Base-by-base conservation (phyloP, 1,140 invertebrate species). In the Dryas iulia region DNA sequence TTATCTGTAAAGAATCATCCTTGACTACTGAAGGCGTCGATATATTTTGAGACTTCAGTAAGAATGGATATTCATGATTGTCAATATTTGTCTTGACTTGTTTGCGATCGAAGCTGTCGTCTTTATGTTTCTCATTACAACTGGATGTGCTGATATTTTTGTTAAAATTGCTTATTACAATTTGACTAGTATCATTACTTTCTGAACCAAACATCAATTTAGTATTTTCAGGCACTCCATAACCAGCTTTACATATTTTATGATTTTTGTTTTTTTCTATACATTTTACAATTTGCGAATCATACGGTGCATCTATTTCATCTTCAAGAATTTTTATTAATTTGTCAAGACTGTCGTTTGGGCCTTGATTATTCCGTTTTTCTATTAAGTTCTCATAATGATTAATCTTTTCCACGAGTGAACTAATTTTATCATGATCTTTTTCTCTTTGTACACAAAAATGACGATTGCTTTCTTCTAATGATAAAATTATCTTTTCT, bases 251-350 rank as follows among this genome's bases (percentile, higher is more conserved):
- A 54, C n/a, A 12, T 12, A 12, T 25, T 54, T 54, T 54, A 14
- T 54, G 21, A n/a, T n/a, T 54, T 58, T 53, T 61, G 35, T 26
- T 69, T 21, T n/a, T n/a, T 62, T 7, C 24, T 14, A 54, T n/a
- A 25, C 6, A 54, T 4, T 6, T 35, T 21, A 66, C 61, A 59
- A 47, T 63, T 31, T 75, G 68, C 39, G 74, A 26, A 47, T 84
- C 78, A 56, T 78, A 69, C 14, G 79, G 72, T 53, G 69, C 73
- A 65, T 66, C 81, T 25, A 91, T 65, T 78, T 91, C 89, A 33
- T 87, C 74, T 78, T 89, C 89, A 28, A 89, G 76, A 35, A 85
- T 84, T 80, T 87, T 85, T 31, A 89, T 82, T 53, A 91, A 72
- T 39, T 76, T 78, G 65, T 90, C 86, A 14, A 90, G 65, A 66